Evolutionary conservation across 2,888 invertebrate genomes (phyloP).

Genomic region (Ormyrus nitidulus): DNA sequence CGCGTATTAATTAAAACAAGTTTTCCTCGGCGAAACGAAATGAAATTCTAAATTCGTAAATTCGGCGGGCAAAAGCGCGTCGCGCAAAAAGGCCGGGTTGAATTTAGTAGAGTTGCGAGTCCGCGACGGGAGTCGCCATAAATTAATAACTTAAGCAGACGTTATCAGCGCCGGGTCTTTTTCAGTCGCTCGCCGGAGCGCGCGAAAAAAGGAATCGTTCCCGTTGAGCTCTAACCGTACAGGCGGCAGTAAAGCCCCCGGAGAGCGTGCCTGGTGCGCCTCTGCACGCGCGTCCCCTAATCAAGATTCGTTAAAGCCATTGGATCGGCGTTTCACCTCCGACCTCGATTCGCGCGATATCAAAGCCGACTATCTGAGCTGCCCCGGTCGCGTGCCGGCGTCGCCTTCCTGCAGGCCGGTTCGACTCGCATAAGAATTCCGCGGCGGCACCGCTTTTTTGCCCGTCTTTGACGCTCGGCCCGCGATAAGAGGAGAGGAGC

Average conservation of each 20-base stretch:
- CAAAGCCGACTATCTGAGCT: slow-evolving; percentile 33
- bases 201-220: slow-evolving; percentile 19
- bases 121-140: slow-evolving; percentile 20
- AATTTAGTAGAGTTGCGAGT: slow-evolving; percentile 17
- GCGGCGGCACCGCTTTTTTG: not conserved
- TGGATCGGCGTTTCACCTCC: slow-evolving; percentile 47
- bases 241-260: not conserved
- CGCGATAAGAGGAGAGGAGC: slow-evolving; percentile 56
- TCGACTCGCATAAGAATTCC: slow-evolving; percentile 29
- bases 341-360: slow-evolving; percentile 49
- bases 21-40: too few relatives aligned
- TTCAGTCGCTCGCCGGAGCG: too few relatives aligned
- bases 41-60: too few relatives aligned
- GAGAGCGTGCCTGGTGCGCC: not conserved
- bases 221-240: slow-evolving; percentile 46
- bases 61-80: not conserved
- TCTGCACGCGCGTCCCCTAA: slow-evolving; percentile 5
- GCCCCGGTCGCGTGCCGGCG: slow-evolving; percentile 35
- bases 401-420: slow-evolving; percentile 20
- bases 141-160: slow-evolving; percentile 53
- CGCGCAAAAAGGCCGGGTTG: not conserved
- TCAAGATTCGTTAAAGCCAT: slow-evolving; percentile 50
- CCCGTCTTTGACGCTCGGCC: not conserved
- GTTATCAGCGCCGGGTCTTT: slow-evolving; percentile 11
- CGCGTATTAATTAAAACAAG: too few relatives aligned